Evolutionary conservation across 2,888 invertebrate species (phyloP).

Genomic region (Pyralis farinalis): DNA sequence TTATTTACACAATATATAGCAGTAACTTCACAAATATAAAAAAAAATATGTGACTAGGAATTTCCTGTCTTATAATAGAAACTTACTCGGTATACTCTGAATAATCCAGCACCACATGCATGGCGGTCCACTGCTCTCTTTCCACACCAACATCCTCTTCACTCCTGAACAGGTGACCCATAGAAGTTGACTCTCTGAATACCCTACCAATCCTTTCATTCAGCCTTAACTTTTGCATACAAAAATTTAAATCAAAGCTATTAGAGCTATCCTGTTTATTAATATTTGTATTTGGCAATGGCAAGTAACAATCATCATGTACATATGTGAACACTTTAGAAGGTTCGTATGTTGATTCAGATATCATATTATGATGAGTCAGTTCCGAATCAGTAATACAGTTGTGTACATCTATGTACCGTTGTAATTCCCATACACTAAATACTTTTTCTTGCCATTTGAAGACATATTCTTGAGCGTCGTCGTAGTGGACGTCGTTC

Average conservation of each 20-base stretch:
- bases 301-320: conserved; percentile 76
- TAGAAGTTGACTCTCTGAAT: conserved; percentile 39
- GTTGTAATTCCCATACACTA: conserved; percentile 80
- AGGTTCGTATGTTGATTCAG: conserved; percentile 44
- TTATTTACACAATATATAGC: too few relatives aligned
- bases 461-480: conserved; percentile 62
- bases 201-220: conserved; percentile 28
- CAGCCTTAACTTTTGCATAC: conserved; percentile 40
- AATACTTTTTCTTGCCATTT: conserved; percentile 89
- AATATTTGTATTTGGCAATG: conserved; percentile 39
- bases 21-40: too few relatives aligned
- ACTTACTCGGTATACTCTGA: conserved; percentile 68
- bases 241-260: conserved; percentile 33
- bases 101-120: conserved; percentile 64
- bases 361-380: conserved; percentile 44
- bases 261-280: conserved; percentile 23
- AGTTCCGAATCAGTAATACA: conserved; percentile 82
- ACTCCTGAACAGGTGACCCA: conserved; percentile 48
- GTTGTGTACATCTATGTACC: conserved; percentile 81
- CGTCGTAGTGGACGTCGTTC: conserved; percentile 31
- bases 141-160: conserved; percentile 37
- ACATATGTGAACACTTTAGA: conserved; percentile 79
- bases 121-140: conserved; percentile 49
- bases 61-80: too few relatives aligned
- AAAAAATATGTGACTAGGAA: too few relatives aligned